phyloP scores from a whole-genome alignment of 2,888 invertebrate genomes.

The Leptinotarsa peninsularis region DNA sequence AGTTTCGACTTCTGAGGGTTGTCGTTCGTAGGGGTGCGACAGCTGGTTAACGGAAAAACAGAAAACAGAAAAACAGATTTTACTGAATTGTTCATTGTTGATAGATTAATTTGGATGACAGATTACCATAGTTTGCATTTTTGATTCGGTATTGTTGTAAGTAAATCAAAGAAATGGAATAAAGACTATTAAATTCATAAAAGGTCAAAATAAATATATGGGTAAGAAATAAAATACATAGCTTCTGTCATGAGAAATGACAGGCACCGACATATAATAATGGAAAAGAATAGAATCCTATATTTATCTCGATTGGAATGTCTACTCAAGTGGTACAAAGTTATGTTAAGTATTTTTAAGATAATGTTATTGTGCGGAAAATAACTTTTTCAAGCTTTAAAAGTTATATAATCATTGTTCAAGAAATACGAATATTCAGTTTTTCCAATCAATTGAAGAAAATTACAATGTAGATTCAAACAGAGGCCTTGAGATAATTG shows the following conservation, averaged over 20 bases:
- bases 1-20: no score
- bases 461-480: no score
- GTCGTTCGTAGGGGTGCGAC: no score
- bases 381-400: not conserved
- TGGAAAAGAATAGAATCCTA: not conserved
- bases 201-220: constrained; percentile 13
- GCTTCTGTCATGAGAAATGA: constrained; percentile 11
- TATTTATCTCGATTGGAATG: constrained; percentile 12
- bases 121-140: no score
- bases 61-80: no score
- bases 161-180: not conserved
- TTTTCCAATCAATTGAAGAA: not conserved
- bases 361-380: not conserved
- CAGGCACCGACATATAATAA: not conserved
- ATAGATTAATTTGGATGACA: no score
- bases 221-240: constrained; percentile 6
- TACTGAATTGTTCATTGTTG: no score
- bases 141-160: not conserved
- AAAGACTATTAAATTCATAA: not conserved
- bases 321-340: not conserved
- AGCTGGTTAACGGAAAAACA: no score
- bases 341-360: not conserved
- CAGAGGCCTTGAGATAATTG: no score
- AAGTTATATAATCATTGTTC: no score
- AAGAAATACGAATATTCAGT: not conserved